A percentile compares a stretch with the other conserved stretches of the same genome.
Conservation (phyloP, 1,140 invertebrate species). For the Ridgeia piscesae region DNA sequence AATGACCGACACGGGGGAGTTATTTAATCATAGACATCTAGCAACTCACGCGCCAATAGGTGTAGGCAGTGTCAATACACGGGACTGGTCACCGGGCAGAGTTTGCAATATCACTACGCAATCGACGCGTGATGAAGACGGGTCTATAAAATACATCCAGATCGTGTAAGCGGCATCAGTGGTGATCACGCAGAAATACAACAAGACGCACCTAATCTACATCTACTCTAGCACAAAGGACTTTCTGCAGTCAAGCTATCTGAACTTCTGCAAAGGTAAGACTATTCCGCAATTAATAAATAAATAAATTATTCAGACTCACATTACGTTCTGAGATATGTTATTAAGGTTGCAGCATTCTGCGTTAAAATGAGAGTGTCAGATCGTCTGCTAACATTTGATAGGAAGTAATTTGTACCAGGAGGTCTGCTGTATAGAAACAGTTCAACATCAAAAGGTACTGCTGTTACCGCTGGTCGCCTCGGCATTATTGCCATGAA, state of each 20-base stretch:
- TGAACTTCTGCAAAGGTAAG: neutral
- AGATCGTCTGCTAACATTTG: too few relatives aligned
- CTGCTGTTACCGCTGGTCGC: too few relatives aligned
- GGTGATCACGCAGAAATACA: neutral
- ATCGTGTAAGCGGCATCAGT: neutral
- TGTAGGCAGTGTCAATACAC: neutral
- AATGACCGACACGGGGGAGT: neutral
- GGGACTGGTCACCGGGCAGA: neutral
- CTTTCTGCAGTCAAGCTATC: neutral
- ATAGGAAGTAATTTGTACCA: too few relatives aligned
- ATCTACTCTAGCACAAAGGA: neutral
- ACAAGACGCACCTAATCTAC: neutral
- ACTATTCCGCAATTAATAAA: neutral
- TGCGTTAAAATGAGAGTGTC: too few relatives aligned
- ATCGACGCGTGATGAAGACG: neutral
- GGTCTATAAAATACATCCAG: neutral
- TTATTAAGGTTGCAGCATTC: neutral
- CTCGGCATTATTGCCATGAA: too few relatives aligned
- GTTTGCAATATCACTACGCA: neutral
- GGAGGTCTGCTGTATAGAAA: too few relatives aligned
- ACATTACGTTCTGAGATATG: neutral
- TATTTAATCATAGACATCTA: neutral
- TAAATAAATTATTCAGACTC: neutral
- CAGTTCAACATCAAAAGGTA: too few relatives aligned
- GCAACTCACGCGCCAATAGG: neutral